phyloP scores from a whole-genome alignment of 2,888 invertebrate genomes.

The Lasioglossum vierecki region DNA sequence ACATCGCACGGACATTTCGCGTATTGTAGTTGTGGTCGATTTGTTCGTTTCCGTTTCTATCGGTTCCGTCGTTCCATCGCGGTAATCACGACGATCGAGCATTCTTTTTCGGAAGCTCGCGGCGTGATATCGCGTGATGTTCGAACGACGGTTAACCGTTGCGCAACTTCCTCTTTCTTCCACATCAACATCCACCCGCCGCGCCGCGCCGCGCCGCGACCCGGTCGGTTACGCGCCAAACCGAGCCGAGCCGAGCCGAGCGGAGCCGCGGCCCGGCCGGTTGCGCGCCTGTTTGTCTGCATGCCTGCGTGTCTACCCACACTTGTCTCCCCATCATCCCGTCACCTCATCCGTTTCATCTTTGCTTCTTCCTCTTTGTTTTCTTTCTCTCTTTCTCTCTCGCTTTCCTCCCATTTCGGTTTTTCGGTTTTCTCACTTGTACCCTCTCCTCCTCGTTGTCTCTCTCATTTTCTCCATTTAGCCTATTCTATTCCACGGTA shows the following conservation, averaged over 20 bases:
- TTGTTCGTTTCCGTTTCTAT: neutral
- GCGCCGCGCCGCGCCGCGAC: neutral
- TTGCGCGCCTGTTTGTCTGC: constrained; percentile 43
- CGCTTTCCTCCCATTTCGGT: neutral
- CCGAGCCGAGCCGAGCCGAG: neutral
- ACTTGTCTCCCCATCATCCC: constrained; percentile 39
- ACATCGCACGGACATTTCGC: neutral
- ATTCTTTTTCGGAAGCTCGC: neutral
- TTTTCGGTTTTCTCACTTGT: neutral
- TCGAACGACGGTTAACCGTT: constrained; percentile 72
- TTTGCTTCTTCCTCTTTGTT: constrained; percentile 67
- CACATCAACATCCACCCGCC: constrained; percentile 27
- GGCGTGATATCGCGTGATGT: constrained; percentile 42
- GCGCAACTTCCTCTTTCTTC: constrained; percentile 73
- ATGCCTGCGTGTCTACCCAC: constrained; percentile 57
- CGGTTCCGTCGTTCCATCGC: too few relatives aligned
- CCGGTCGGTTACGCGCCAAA: neutral
- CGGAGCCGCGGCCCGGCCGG: constrained; percentile 21
- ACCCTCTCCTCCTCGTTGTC: neutral
- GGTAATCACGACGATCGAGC: neutral
- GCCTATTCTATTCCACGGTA: neutral
- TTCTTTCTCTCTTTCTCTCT: constrained; percentile 8
- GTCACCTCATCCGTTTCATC: constrained; percentile 64
- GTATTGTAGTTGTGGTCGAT: neutral
- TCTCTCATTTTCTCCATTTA: neutral